Evolutionary conservation across 1,140 invertebrate genomes (phyloP).

Genomic region (Drosophila pachea): DNA sequence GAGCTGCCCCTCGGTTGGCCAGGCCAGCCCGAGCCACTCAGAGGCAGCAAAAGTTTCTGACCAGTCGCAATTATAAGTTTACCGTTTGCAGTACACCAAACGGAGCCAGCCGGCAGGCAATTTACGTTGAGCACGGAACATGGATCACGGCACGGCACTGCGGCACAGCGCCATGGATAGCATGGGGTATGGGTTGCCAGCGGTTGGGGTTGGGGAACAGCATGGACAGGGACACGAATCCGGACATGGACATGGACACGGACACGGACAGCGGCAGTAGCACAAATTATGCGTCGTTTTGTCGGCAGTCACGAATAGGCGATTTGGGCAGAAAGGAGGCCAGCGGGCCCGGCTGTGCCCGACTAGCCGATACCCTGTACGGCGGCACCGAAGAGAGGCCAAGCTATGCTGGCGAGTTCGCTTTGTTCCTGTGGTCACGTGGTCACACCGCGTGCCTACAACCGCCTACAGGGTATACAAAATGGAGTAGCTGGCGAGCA

Average conservation of each 20-base stretch:
- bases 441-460: no score
- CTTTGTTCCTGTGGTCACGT: no score
- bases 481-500: conserved; percentile 38
- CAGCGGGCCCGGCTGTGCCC: neutral
- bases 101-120: conserved; percentile 44
- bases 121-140: conserved; percentile 57
- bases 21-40: conserved; percentile 11
- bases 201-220: conserved; percentile 40
- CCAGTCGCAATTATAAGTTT: conserved; percentile 63
- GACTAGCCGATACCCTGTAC: neutral
- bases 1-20: conserved; percentile 12
- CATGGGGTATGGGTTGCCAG: neutral
- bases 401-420: no score
- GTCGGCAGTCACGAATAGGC: conserved; percentile 69
- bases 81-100: conserved; percentile 34
- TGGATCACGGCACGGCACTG: conserved; percentile 60
- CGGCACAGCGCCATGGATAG: conserved; percentile 46
- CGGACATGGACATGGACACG: conserved; percentile 23
- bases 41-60: conserved; percentile 51
- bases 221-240: conserved; percentile 5
- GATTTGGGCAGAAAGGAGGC: conserved; percentile 46
- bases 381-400: neutral
- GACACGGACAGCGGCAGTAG: conserved; percentile 61
- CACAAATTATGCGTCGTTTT: conserved; percentile 76
- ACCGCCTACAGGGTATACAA: conserved; percentile 2